Evolutionary conservation across 2,797 vertebrate genomes (phyloP).

Genomic region (Molossus molossus): DNA sequence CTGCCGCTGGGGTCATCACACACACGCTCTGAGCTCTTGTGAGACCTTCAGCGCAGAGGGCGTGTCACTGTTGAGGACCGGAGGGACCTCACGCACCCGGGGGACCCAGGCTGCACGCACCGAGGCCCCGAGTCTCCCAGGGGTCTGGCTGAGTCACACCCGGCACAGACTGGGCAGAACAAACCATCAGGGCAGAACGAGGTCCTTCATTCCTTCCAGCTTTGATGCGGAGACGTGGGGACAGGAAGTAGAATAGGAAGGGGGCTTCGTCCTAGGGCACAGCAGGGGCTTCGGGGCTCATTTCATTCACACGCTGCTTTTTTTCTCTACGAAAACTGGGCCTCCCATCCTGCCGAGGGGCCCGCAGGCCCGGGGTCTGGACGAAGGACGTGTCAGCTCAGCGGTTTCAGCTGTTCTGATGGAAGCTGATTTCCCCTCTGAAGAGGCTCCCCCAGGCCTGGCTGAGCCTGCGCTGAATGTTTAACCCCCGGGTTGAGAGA

Average conservation of each 20-base stretch:
- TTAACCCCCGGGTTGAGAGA: not conserved
- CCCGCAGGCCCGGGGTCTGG: fast-evolving
- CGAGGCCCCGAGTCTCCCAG: fast-evolving
- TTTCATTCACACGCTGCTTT: not conserved
- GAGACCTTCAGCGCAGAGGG: not conserved
- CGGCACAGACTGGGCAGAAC: too few species aligned
- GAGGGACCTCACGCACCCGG: not conserved
- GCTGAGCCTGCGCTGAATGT: not conserved
- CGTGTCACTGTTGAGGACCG: not conserved
- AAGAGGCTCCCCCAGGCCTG: not conserved
- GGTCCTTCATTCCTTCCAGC: not conserved
- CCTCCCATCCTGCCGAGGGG: not conserved
- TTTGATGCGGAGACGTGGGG: not conserved
- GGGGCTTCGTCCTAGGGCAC: not conserved
- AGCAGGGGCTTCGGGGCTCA: not conserved
- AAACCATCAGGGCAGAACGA: not conserved
- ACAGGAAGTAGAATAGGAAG: not conserved
- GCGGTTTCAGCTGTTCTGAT: too few species aligned
- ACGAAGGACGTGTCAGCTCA: fast-evolving
- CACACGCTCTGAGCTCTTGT: not conserved
- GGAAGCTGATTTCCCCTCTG: not conserved
- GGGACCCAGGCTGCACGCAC: fast-evolving
- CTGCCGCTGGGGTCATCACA: not conserved
- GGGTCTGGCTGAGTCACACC: fast-evolving
- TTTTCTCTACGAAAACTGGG: too few species aligned